Percentiles rank a stretch among this genome's conserved stretches.
phyloP scores from a whole-genome alignment of 53 echinoderm and acorn worm genomes.

The Paracentrotus lividus region DNA sequence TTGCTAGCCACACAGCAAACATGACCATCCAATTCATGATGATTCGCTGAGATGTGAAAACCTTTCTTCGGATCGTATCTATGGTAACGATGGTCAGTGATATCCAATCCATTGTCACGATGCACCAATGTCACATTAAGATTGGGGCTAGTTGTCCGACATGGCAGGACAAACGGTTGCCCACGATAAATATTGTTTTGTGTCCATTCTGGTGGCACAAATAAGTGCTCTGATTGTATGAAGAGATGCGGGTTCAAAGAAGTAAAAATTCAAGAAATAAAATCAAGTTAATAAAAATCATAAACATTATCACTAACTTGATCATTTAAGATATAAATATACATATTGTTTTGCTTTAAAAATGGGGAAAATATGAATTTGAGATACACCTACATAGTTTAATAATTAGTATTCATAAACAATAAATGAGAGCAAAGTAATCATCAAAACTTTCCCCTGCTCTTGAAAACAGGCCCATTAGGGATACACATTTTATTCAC shows the following conservation, averaged over 20 bases:
- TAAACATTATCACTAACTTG: too few relatives aligned
- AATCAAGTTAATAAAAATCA: background rate
- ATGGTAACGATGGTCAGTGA: slow-evolving; percentile 13
- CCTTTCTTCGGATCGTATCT: slow-evolving; percentile 72
- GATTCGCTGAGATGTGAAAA: slow-evolving; percentile 81
- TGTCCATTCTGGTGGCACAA: slow-evolving; percentile 53
- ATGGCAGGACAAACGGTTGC: slow-evolving; percentile 58
- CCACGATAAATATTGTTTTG: slow-evolving; percentile 58
- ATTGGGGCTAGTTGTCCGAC: slow-evolving; percentile 65
- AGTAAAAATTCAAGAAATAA: background rate
- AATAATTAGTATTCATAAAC: background rate
- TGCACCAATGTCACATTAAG: slow-evolving; percentile 62
- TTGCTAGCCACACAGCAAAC: slow-evolving; percentile 73
- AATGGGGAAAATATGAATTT: too few relatives aligned
- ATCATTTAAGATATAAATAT: too few relatives aligned
- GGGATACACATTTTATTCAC: too few relatives aligned
- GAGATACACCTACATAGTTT: too few relatives aligned
- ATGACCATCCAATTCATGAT: slow-evolving; percentile 74
- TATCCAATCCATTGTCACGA: background rate
- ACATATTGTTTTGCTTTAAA: too few relatives aligned
- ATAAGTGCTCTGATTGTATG: slow-evolving; percentile 43
- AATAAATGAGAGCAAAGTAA: background rate
- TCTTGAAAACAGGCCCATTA: too few relatives aligned
- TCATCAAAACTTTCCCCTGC: too few relatives aligned
- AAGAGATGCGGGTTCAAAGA: too few relatives aligned